Base-by-base conservation (phyloP, 2,888 invertebrate genomes). In the Pseudococcus jackbeardsleyi region DNA sequence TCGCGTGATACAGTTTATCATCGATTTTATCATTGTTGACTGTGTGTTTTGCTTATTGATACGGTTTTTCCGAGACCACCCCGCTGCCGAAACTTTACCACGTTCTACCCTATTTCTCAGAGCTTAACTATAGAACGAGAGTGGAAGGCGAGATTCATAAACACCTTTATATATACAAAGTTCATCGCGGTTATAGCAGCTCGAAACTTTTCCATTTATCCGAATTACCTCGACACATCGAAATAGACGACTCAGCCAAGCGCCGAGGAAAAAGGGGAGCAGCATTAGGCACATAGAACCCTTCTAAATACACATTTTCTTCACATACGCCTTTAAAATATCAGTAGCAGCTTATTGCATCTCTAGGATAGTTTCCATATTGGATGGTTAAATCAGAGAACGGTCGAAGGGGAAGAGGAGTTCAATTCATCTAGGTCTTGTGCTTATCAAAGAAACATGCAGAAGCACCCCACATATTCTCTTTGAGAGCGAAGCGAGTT, bases 1-100 rank as follows among this genome's bases (percentile, higher is more conserved):
- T 68, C 68, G 68, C 68, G 68, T 68, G 68, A 68, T 68, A 68
- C 68, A 68, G 68, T 68, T 68, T 68, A 68, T 68, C 68, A 68
- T 68, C 68, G 68, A 68, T 68, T 68, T 68, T 68, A 68, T 68
- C 68, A 68, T 26, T 68, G 68, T 68, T 68, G 26, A 68, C 68
- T 68, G 68, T 68, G 26, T 68, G 68, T 68, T 68, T 26, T 19
- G 68, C 68, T 68, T 68, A 68, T 68, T 68, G 68, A 68, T 68
- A 68, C 68, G 68, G 68, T 68, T 68, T 68, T 68, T 9, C 68
- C 68, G 7, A 26, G n/a, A 5, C n/a, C 17, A 68, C 19, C 64
- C 64, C 3, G 12, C 26, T 68, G 15, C n/a, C 54, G 8, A 54
- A 54, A 54, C n/a, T 54, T 54, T 54, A 54, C n/a, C 17, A n/a